Percentiles rank a stretch among this genome's conserved stretches.
These are phyloP conservation scores for Trichonephila clavipes DNA, from an alignment of 1,140 invertebrate species.

Conservation along the genomic window DNA sequence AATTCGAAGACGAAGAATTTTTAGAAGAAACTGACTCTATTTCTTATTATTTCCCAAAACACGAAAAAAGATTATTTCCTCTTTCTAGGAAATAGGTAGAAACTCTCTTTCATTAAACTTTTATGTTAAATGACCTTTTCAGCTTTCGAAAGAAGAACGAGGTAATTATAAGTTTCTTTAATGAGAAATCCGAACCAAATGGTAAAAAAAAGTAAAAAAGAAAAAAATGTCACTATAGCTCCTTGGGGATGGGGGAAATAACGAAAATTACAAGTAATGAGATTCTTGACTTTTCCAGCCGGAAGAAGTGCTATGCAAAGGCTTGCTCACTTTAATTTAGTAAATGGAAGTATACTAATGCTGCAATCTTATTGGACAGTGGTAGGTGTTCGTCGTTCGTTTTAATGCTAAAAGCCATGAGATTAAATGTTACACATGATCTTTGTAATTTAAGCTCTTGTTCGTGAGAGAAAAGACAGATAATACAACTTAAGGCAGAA, in stretches of 20 bases:
- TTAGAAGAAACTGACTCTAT: no score
- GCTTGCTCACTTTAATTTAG: conserved; percentile 7
- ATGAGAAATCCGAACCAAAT: conserved; percentile 2
- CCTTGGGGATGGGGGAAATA: background rate
- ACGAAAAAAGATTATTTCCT: background rate
- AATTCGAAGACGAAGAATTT: no score
- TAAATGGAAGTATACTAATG: background rate
- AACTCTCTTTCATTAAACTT: background rate
- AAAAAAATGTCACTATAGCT: conserved; percentile 5
- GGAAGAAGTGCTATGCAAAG: background rate
- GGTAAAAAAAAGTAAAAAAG: no score
- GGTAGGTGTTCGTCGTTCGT: background rate
- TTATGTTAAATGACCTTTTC: background rate
- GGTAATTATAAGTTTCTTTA: conserved; percentile 1
- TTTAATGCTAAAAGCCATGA: background rate
- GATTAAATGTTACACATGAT: conserved; percentile 3
- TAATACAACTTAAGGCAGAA: background rate
- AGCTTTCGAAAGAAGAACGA: background rate
- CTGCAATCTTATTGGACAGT: background rate
- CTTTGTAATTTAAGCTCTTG: background rate
- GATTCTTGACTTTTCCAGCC: background rate
- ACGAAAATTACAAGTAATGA: background rate
- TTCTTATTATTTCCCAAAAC: background rate
- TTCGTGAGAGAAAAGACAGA: background rate
- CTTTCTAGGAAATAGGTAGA: background rate